phyloP scores from a whole-genome alignment of 2,113 vertebrate genomes.

The Passer montanus region DNA sequence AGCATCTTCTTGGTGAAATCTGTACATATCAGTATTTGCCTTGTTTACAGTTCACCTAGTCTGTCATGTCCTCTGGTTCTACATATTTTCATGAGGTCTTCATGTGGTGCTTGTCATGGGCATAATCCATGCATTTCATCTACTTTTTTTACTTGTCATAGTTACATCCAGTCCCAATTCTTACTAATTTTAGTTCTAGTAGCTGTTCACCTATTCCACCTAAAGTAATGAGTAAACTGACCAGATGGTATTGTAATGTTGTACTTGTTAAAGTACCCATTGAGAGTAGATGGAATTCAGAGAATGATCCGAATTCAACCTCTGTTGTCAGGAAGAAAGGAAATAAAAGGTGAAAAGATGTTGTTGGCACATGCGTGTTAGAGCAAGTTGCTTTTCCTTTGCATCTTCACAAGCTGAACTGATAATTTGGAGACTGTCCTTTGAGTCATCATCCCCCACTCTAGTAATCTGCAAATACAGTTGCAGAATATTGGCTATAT shows the following conservation, averaged over 20 bases:
- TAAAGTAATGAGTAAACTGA: not conserved
- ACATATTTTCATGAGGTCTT: not conserved
- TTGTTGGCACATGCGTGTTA: not conserved
- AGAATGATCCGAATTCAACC: not conserved
- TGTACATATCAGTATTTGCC: not conserved
- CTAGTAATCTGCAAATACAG: not conserved
- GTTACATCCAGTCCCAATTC: not conserved
- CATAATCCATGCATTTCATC: not conserved
- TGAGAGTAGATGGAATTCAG: not conserved
- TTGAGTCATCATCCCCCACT: not conserved
- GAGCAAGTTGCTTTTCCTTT: not conserved
- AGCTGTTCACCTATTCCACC: not conserved
- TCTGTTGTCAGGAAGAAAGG: not conserved
- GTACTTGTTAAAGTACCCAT: not conserved
- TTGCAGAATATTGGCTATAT: not conserved
- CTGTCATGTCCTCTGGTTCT: not conserved
- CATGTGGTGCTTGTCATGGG: not conserved
- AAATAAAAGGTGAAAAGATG: not conserved
- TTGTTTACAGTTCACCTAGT: not conserved
- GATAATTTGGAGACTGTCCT: not conserved
- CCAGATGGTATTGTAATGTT: not conserved
- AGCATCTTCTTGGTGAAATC: not conserved
- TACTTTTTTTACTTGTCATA: not conserved
- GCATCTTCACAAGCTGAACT: not conserved
- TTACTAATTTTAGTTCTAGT: not conserved